These are phyloP conservation scores for Ptilonorhynchus violaceus DNA, from an alignment of 2,113 vertebrate genomes.

Conservation along the genomic window DNA sequence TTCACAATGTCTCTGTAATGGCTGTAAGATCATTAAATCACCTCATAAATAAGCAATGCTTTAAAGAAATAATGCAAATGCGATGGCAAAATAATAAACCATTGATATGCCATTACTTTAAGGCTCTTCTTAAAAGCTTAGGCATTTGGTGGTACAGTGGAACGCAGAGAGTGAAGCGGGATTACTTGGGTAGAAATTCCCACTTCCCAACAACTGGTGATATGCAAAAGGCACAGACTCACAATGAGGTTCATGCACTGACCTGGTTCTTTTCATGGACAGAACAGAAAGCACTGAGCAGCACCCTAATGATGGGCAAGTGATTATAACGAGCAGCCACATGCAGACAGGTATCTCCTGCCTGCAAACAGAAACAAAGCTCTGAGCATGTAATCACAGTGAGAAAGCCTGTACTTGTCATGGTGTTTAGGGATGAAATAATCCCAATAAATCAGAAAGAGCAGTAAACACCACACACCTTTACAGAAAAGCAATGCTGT, in stretches of 20 bases:
- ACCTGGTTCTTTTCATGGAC: slow-evolving; percentile 95
- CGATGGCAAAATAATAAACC: neutral
- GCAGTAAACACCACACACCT: neutral
- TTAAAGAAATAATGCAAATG: slow-evolving; percentile 33
- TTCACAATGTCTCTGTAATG: neutral
- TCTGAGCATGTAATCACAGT: slow-evolving; percentile 36
- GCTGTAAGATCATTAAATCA: neutral
- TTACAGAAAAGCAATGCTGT: neutral
- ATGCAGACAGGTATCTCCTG: slow-evolving; percentile 93
- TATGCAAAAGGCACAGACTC: neutral
- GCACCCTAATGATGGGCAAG: slow-evolving; percentile 85
- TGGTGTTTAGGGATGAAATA: neutral
- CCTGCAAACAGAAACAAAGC: slow-evolving; percentile 80
- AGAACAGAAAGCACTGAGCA: slow-evolving; percentile 94
- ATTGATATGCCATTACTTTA: neutral
- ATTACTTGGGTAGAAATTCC: neutral
- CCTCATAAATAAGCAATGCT: neutral
- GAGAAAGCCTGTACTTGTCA: neutral
- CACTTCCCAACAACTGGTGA: neutral
- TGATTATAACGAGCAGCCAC: slow-evolving; percentile 95
- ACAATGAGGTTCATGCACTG: slow-evolving; percentile 72
- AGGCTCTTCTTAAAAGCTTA: neutral
- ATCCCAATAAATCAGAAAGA: neutral
- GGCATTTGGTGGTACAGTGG: neutral
- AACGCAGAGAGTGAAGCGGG: neutral